Base-by-base conservation (phyloP, 2,888 invertebrate species). In the Papilio gigon region DNA sequence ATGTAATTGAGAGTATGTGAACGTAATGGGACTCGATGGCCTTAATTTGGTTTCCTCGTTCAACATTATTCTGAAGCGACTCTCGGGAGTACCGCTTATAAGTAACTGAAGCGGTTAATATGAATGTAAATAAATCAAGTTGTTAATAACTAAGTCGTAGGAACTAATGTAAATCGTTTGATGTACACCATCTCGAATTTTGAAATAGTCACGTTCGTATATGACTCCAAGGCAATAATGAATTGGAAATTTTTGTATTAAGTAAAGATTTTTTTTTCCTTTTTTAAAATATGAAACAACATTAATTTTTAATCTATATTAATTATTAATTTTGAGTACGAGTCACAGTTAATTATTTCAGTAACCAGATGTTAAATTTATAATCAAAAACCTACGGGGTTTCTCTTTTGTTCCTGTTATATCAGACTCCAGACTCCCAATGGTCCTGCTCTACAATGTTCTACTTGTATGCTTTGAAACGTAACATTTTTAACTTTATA, bases 381-480 rank as follows among this genome's bases (percentile, higher is more conserved):
- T 11, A 12, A 12, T 47, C 1, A 22, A 47, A 47, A 47, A 47
- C 44, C 44, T 47, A 47, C 20, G 22, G 6, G 44, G 2, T 3
- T 11, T 17, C 4, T 22, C 11, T 53, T 53, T 22, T 63, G 17
- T 30, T 63, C 17, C 9, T 20, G 30, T 2, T 22, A 22, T 17
- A 20, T 8, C 50, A 35, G 33, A 4, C 37, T n/a, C 8, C n/a
- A 11, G 44, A 25, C 4, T 37, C 47, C 47, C 59, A 60, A 60
- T 60, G 59, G 59, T 35, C 47, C 47, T 60, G 59, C 25, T 59
- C 60, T 47, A 33, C 59, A 37, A 66, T 60, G 35, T 35, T 27
- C 25, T 47, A 53, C 27, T 27, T 50, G 14, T 5, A 27, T 53
- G 27, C 4, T 53, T 53, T 25, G 12, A 53, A 50, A 50, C 6